Evolutionary conservation across 2,888 invertebrate genomes (phyloP), one percentile per base, ranked within the genome.

Genomic region (Eristalis tenax): DNA sequence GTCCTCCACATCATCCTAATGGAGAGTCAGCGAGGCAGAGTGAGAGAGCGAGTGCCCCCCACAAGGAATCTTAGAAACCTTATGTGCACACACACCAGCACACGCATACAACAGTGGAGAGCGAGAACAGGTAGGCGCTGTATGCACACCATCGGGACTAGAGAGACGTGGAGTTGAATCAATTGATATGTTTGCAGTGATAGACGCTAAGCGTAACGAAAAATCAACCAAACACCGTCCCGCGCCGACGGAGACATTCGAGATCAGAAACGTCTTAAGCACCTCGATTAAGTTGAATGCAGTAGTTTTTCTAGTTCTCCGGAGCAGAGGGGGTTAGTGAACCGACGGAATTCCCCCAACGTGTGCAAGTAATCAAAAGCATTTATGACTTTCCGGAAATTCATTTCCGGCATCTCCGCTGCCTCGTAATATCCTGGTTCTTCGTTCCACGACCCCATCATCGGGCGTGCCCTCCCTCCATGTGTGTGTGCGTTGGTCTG

Each of bases 1-100:
- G 89, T 89, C 89, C 86, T 89, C 89, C 74, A 90, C 90, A 89
- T 89, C 89, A 88, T 89, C 89, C 43, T n/a, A 15, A 15, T 85
- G 89, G 89, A 89, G 90, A 90, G 71, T 64, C 56, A 26, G 13
- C 38, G 38, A 38, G 38, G 0, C 38, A 38, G 38, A 38, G 38
- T 1, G 38, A 38, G 38, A 13, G 38, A 38, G 38, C 11, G 13
- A 38, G 13, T 13, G 11, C 3, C 38, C 3, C 38, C 13, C 38
- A 38, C 38, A 38, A 38, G 38, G 38, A 38, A 18, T 35, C 56
- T 43, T n/a, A 40, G 32, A 83, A 87, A 73, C 79, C 68, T n/a
- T 83, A 50, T 79, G 68, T 79, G 79, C 75, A 70, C n/a, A n/a
- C n/a, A n/a, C n/a, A n/a, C n/a, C n/a, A n/a, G n/a, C n/a, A n/a